Base-by-base conservation (phyloP, 1,140 invertebrate genomes). In the Magallana gigas region DNA sequence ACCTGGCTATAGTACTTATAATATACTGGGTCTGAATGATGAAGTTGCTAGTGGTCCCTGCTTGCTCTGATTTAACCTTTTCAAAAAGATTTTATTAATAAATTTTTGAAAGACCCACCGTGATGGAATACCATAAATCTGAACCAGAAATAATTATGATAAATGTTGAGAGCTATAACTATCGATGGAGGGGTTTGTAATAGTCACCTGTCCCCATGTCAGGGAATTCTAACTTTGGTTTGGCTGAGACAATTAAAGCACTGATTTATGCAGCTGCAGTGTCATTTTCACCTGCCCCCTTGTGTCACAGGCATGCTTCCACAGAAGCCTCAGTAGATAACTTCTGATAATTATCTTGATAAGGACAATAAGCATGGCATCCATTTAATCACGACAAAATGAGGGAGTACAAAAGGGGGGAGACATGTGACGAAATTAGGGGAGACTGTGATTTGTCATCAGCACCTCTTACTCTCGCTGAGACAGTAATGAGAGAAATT, bases 251-350 rank as follows among this genome's bases (percentile, higher is more conserved):
- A 76, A 76, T 76, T 29, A 36, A 23, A 29, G 18, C 68, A 48
- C 36, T 29, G 68, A 76, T 76, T 76, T 18, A 76, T 76, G 68
- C 68, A 76, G 68, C 18, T 76, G 68, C 68, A 76, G 68, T 76
- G 68, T 76, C 68, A 76, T 29, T 11, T 23, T 76, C 68, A 76
- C 68, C 68, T 76, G 68, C 68, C 68, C 23, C 23, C 68, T 76
- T 76, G 68, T 76, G 68, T 76, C 68, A 76, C 18, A 76, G 68
- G 23, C 36, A 18, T 29, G 68, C n/a, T 62, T 6, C 60, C n/a
- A 14, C n/a, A n/a, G n/a, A 62, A 62, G 60, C 23, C 12, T 76
- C 68, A 12, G 8, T 29, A 29, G 68, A 76, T 76, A 76, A 76
- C 68, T 29, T 29, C 8, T 29, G 23, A 29, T 76, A 76, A 76